Evolutionary conservation across 2,113 vertebrate species (phyloP), one percentile per base, ranked within the genome.

Genomic region (Toxotes chatareus): DNA sequence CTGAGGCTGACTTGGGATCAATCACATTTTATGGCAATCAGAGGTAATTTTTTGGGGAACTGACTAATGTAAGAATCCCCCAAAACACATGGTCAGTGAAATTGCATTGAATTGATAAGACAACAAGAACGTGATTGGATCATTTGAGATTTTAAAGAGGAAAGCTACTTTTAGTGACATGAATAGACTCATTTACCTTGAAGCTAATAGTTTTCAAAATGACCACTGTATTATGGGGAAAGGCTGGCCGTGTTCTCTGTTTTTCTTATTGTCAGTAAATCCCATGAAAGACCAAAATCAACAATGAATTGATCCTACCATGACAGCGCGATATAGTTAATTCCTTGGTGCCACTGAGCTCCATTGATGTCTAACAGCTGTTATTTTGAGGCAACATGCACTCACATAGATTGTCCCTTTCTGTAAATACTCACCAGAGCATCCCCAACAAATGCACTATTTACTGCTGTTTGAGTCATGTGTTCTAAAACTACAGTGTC

Each of bases 281-380:
- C 46, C 60, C 61, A 64, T 34, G 16, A 88, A 78, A 75, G 47
- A 90, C 73, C 79, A 73, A 79, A 84, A 68, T 5, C n/a, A 79
- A 44, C 27, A 65, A 69, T 62, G 8, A 49, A 21, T 5, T 51
- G 7, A 70, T 55, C 2, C 5, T 16, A 67, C 4, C 5, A 1
- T 32, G 27, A 21, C 51, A 42, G 12, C 51, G 11, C 13, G 5
- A 44, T 11, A n/a, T 16, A 32, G 4, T 40, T 16, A 3, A 36
- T 27, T 38, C 16, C 4, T 68, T 4, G 17, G 34, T 51, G 46
- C 27, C 40, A 17, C 4, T 4, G 34, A 62, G 53, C 71, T 36
- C 23, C 69, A 49, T 5, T 59, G 66, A 31, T 69, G 44, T 32
- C 11, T 31, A 56, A 64, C 23, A 64, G 21, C 3, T 16, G 46